These are phyloP conservation scores for Notodonta dromedarius DNA, from an alignment of 2,888 invertebrate genomes.

Conservation along the genomic window DNA sequence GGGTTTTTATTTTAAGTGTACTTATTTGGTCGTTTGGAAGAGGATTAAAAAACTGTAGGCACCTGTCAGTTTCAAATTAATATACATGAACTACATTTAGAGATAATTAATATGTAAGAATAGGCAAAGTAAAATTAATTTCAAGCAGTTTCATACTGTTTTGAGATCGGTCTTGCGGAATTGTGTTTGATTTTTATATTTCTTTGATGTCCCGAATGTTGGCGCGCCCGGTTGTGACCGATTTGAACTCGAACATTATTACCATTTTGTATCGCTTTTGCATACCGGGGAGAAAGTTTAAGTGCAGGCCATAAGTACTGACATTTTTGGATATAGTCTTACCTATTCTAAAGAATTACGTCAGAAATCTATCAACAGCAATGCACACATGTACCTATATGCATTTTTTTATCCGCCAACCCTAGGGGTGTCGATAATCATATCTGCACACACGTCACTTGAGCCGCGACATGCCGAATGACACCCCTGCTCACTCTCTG, in stretches of 20 bases:
- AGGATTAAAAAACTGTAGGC: background rate
- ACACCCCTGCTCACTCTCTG: constrained; percentile 61
- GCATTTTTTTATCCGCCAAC: constrained; percentile 54
- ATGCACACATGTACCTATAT: constrained; percentile 34
- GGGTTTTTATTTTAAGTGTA: background rate
- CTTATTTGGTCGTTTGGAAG: background rate
- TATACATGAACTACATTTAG: background rate
- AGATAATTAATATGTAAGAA: too few relatives aligned
- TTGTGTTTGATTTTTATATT: too few relatives aligned
- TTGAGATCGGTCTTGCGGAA: too few relatives aligned
- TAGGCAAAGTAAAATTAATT: too few relatives aligned
- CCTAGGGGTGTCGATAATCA: constrained; percentile 69
- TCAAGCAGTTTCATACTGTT: too few relatives aligned
- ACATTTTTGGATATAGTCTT: too few relatives aligned
- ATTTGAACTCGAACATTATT: too few relatives aligned
- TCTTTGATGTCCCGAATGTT: too few relatives aligned
- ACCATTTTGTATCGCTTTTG: too few relatives aligned
- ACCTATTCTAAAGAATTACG: constrained; percentile 29
- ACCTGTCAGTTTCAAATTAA: constrained; percentile 12
- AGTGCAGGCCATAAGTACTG: too few relatives aligned
- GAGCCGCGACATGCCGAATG: constrained; percentile 55
- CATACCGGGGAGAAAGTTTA: too few relatives aligned
- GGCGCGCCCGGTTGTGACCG: too few relatives aligned
- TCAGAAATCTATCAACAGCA: constrained; percentile 46
- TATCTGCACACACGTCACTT: constrained; percentile 76